phyloP scores from a whole-genome alignment of 2,888 invertebrate genomes.

The Zygogramma bicolorata region DNA sequence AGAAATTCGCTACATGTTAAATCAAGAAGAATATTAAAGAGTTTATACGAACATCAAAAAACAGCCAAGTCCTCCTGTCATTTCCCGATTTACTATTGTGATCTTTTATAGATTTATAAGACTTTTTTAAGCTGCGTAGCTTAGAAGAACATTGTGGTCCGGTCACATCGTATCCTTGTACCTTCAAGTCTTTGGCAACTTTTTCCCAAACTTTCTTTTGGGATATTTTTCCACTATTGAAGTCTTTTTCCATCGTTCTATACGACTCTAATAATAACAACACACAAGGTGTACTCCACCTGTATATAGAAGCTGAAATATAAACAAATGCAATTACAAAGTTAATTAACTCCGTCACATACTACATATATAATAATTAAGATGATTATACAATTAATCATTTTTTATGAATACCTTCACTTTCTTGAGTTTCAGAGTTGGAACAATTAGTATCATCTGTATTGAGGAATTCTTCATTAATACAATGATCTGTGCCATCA shows the following conservation, averaged over 20 bases:
- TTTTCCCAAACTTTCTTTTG: constrained; percentile 16
- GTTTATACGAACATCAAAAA: too few species aligned
- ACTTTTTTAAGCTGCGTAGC: neutral
- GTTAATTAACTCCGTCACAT: neutral
- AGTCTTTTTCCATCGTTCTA: neutral
- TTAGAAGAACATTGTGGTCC: neutral
- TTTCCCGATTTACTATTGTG: constrained; percentile 11
- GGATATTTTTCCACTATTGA: constrained; percentile 3
- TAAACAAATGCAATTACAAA: too few species aligned
- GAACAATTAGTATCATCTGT: neutral
- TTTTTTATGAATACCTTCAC: neutral
- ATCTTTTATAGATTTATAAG: neutral
- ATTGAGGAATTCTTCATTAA: neutral
- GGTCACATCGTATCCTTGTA: neutral
- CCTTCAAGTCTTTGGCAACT: neutral
- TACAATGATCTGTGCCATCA: neutral
- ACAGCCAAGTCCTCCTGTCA: constrained; percentile 9
- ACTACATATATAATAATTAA: neutral
- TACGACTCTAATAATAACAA: constrained; percentile 2
- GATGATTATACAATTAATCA: neutral
- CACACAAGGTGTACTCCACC: neutral
- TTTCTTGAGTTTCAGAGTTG: neutral
- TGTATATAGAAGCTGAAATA: neutral
- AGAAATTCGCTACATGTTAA: neutral
- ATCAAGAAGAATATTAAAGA: constrained; percentile 18